Evolutionary conservation across 2,888 invertebrate species (phyloP).

Genomic region (Rhagium mordax): DNA sequence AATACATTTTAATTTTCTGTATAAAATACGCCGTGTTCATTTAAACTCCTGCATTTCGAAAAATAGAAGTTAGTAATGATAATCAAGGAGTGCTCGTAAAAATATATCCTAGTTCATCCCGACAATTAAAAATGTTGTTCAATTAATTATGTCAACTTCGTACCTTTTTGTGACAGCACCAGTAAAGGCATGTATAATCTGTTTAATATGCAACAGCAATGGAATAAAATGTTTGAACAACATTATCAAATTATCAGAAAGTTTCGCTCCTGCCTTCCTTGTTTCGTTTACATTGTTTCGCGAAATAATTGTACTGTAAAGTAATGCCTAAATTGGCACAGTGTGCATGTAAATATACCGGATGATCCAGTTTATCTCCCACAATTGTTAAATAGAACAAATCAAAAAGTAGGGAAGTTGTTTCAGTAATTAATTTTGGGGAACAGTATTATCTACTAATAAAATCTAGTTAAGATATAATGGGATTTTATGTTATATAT

Average conservation of each 20-base stretch:
- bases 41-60: no score
- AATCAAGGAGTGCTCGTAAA: no score
- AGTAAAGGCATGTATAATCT: neutral
- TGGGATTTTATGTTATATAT: no score
- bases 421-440: neutral
- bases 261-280: constrained; percentile 32
- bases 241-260: constrained; percentile 30
- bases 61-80: no score
- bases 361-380: constrained; percentile 15
- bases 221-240: constrained; percentile 32
- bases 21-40: no score
- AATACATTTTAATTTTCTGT: no score
- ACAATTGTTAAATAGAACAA: neutral
- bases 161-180: neutral
- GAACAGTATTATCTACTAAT: neutral
- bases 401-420: neutral
- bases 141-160: neutral
- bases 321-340: constrained; percentile 63
- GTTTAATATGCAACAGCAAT: constrained; percentile 26
- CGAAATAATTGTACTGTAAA: constrained; percentile 45
- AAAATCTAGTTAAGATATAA: neutral
- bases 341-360: constrained; percentile 53
- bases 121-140: neutral
- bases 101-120: no score
- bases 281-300: constrained; percentile 44